These are phyloP conservation scores for Onthophagus sagittarius DNA, from an alignment of 2,888 invertebrate genomes.

Conservation along the genomic window DNA sequence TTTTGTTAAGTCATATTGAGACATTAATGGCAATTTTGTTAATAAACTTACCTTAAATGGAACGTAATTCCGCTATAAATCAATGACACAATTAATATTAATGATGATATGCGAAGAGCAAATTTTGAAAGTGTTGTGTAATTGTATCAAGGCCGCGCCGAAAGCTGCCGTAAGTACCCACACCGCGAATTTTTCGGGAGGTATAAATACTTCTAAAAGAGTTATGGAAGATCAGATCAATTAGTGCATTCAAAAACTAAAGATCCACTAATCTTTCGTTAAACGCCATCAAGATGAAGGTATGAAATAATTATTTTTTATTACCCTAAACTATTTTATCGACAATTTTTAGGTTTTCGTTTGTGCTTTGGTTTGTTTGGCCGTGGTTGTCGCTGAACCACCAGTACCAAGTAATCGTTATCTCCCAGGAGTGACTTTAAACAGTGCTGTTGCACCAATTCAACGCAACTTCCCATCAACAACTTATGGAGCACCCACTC, in stretches of 20 bases:
- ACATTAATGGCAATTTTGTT: neutral
- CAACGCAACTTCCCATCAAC: slow-evolving; percentile 16
- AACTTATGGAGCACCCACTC: slow-evolving; percentile 13
- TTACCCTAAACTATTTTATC: neutral
- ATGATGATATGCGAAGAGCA: slow-evolving; percentile 1
- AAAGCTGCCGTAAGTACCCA: slow-evolving; percentile 15
- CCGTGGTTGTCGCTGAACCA: slow-evolving; percentile 43
- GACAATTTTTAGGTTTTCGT: slow-evolving; percentile 34
- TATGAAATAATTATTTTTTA: neutral
- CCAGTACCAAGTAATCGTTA: slow-evolving; percentile 44
- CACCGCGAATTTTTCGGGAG: slow-evolving; percentile 1
- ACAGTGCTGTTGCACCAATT: slow-evolving; percentile 30
- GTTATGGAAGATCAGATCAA: slow-evolving; percentile 35
- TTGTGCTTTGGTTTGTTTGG: slow-evolving; percentile 33
- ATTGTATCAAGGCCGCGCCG: slow-evolving; percentile 16
- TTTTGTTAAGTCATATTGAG: neutral
- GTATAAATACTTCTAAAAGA: slow-evolving; percentile 15
- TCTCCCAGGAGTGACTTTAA: slow-evolving; percentile 37
- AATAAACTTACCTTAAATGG: neutral
- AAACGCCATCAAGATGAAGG: neutral
- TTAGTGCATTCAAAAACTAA: slow-evolving; percentile 24
- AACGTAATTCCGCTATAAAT: neutral
- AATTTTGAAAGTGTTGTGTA: slow-evolving; percentile 12
- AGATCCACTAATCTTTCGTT: neutral
- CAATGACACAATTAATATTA: neutral